Conservation (phyloP, 2,888 invertebrate species). For the Dryocosmus kuriphilus region DNA sequence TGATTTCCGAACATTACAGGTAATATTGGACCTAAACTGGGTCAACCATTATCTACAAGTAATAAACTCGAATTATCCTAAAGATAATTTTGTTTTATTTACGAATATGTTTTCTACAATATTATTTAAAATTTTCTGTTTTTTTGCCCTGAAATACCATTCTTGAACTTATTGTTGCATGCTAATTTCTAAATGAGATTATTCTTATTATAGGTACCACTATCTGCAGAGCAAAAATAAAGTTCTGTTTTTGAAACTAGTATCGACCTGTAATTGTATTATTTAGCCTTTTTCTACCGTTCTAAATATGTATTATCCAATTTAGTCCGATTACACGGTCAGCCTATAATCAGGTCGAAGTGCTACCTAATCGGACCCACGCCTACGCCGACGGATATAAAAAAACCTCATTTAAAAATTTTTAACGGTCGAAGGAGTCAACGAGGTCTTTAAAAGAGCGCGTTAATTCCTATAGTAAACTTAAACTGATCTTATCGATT, state of each 20-base stretch:
- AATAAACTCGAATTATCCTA: conserved; percentile 1
- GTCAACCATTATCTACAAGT: not conserved
- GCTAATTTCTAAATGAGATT: not conserved
- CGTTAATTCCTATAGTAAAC: conserved; percentile 52
- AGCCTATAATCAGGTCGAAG: conserved; percentile 55
- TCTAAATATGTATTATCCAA: conserved; percentile 71
- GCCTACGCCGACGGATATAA: conserved; percentile 59
- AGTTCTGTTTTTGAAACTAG: not conserved
- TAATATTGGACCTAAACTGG: not conserved
- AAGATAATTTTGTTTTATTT: conserved; percentile 1
- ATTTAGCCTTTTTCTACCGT: conserved; percentile 51
- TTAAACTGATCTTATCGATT: not conserved
- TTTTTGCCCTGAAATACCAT: not conserved
- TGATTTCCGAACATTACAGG: not conserved
- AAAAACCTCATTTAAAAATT: conserved; percentile 68
- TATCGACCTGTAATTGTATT: not conserved
- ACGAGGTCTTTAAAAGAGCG: conserved; percentile 51
- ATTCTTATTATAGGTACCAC: not conserved
- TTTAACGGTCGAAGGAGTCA: conserved; percentile 60
- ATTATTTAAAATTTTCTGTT: not conserved
- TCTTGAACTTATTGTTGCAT: not conserved
- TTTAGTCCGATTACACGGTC: conserved; percentile 72
- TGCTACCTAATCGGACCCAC: conserved; percentile 60
- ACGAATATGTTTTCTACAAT: not conserved
- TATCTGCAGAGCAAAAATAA: not conserved